A percentile compares a stretch with the other conserved stretches of the same genome.
phyloP scores from a whole-genome alignment of 2,113 vertebrate species.

The Euleptes europaea region DNA sequence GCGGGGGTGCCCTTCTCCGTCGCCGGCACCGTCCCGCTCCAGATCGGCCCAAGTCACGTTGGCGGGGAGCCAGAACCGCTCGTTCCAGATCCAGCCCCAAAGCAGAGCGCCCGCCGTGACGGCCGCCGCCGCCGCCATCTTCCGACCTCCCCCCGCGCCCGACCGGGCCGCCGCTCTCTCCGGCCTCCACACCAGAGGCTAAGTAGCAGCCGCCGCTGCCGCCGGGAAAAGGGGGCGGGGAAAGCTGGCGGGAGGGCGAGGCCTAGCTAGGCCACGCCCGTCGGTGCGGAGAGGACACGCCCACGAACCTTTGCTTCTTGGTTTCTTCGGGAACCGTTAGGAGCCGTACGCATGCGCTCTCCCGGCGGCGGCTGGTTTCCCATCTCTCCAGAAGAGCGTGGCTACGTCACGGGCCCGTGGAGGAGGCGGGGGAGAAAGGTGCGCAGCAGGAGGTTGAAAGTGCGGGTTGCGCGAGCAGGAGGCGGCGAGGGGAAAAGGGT shows the following conservation, averaged over 20 bases:
- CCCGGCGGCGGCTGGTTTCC: rapidly evolving
- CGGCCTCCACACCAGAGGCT: neutral
- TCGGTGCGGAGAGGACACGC: neutral
- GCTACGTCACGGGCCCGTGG: too few species aligned
- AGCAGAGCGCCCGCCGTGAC: constrained; percentile 64
- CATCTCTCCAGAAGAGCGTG: too few species aligned
- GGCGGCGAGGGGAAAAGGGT: too few species aligned
- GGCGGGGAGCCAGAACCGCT: constrained; percentile 93
- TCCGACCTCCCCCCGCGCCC: constrained; percentile 33
- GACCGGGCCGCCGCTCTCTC: neutral
- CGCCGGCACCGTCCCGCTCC: constrained; percentile 78
- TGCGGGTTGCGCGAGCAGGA: too few species aligned
- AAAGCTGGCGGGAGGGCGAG: neutral
- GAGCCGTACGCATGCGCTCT: neutral
- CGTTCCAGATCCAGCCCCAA: constrained; percentile 95
- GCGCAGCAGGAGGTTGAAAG: too few species aligned
- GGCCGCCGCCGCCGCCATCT: constrained; percentile 62
- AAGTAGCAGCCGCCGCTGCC: neutral
- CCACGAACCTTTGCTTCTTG: neutral
- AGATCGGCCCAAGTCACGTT: constrained; percentile 96
- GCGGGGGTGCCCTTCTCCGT: constrained; percentile 49
- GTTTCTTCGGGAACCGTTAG: neutral
- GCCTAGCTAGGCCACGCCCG: neutral
- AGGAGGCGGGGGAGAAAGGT: too few species aligned
- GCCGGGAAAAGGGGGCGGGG: neutral